Conservation (phyloP, 1,140 invertebrate species). For the Zaprionus nigranus region DNA sequence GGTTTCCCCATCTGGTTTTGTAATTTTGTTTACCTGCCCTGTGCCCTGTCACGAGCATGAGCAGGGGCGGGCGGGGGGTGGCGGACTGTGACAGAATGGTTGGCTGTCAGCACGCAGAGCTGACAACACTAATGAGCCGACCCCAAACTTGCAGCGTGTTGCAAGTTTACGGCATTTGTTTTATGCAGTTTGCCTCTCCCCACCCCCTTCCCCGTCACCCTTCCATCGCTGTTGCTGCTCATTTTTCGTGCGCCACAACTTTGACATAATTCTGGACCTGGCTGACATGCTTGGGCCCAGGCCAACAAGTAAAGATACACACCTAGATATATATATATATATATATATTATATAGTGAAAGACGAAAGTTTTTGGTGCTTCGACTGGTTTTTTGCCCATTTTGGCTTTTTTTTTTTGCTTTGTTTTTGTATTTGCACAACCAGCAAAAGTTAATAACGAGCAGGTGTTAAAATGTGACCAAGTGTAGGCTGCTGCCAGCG, state of each 20-base stretch:
- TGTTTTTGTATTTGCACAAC: constrained; percentile 50
- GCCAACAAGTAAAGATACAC: constrained; percentile 45
- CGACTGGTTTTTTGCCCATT: constrained; percentile 36
- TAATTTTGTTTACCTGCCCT: not conserved
- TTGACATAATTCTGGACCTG: constrained; percentile 79
- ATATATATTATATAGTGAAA: constrained; percentile 29
- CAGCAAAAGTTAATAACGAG: constrained; percentile 81
- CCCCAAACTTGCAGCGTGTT: constrained; percentile 37
- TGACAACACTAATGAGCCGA: constrained; percentile 77
- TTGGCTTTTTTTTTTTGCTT: constrained; percentile 41
- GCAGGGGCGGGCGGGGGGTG: constrained; percentile 8
- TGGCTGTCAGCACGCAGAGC: constrained; percentile 35
- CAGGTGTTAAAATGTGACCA: constrained; percentile 83
- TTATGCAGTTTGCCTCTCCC: constrained; percentile 60
- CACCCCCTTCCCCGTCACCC: constrained; percentile 27
- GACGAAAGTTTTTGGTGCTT: constrained; percentile 68
- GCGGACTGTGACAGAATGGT: constrained; percentile 53
- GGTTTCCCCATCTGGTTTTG: not conserved
- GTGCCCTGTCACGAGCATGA: constrained; percentile 63
- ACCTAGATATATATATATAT: constrained; percentile 37
- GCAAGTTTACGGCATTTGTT: constrained; percentile 74
- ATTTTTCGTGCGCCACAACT: constrained; percentile 64
- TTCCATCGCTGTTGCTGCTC: constrained; percentile 16
- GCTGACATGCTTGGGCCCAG: constrained; percentile 59
- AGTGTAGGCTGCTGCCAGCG: constrained; percentile 61